Evolutionary conservation across 2,113 vertebrate species (phyloP).

Genomic region (Cottus gobio): DNA sequence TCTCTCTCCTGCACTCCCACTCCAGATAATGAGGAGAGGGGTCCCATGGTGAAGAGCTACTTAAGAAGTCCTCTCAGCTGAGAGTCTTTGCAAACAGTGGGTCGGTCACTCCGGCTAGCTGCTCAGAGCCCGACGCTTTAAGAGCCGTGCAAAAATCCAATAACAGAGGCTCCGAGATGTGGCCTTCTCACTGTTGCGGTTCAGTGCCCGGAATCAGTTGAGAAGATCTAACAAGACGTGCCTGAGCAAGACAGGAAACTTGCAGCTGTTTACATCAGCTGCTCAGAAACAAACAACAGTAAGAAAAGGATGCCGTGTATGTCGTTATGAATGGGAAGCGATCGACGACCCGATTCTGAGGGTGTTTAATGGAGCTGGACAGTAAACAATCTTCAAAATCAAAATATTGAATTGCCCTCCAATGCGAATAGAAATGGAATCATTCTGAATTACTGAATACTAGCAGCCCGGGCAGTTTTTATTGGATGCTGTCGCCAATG

Average conservation of each 20-base stretch:
- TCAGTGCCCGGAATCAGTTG: neutral
- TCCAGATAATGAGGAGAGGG: constrained; percentile 64
- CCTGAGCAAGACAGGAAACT: constrained; percentile 29
- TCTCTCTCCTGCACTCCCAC: constrained; percentile 49
- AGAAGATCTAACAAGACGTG: neutral
- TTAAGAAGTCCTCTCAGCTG: constrained; percentile 53
- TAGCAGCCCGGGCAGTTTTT: neutral
- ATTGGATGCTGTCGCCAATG: neutral
- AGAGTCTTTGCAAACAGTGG: constrained; percentile 51
- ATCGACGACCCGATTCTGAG: neutral
- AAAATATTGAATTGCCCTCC: too few species aligned
- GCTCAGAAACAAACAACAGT: neutral
- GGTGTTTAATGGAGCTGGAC: constrained; percentile 21
- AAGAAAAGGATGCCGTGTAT: neutral
- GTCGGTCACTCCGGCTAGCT: constrained; percentile 24
- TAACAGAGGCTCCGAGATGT: neutral
- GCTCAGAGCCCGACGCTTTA: constrained; percentile 28
- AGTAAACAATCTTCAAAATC: neutral
- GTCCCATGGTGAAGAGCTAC: constrained; percentile 60
- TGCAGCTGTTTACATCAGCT: constrained; percentile 17
- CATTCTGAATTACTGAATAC: neutral
- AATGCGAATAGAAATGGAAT: too few species aligned
- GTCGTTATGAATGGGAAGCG: neutral
- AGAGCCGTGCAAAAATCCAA: constrained; percentile 16
- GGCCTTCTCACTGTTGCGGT: neutral